Evolutionary conservation across 2,113 vertebrate genomes (phyloP), one percentile per base, ranked within the genome.

Genomic region (Caloenas nicobarica): DNA sequence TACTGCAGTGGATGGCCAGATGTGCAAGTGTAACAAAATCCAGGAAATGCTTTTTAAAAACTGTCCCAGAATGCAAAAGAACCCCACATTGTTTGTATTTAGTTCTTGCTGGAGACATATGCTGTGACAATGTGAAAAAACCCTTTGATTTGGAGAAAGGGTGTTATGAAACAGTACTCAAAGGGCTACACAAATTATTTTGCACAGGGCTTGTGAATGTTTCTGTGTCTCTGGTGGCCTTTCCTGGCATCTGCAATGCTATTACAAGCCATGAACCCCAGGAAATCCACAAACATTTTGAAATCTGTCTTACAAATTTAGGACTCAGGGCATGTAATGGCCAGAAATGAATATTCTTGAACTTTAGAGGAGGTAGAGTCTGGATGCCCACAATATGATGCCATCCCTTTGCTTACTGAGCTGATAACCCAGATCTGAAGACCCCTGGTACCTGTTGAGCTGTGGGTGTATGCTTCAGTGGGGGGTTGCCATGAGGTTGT

Each of bases 361-460:
- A 44, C 44, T 81, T 89, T 2, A 50, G 34, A 36, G 17, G 44
- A 16, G 6, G 61, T 50, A 50, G 65, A 24, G 24, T 85, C 51
- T 77, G 64, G 24, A 28, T 71, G 25, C 10, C 53, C 9, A 4
- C 38, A 13, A 3, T 12, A 7, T 54, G 40, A n/a, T 0, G 2
- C 28, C 16, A 50, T 44, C 14, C 12, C 9, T 54, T 69, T 76
- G 17, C 31, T 48, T n/a, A 50, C 54, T 40, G 21, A 60, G 82
- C 57, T 60, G 42, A 44, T 24, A 56, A n/a, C 26, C 34, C 8
- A 24, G 9, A 40, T 16, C 7, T 11, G 40, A 64, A 77, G 15
- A 33, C 23, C 28, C 15, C 15, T 34, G 42, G 31, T 78, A 40
- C 7, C 19, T 38, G 13, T 42, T 0, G 3, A 84, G 44, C 38